Conservation (phyloP, 2,888 invertebrate genomes). For the Hirtodrosophila duncani region DNA sequence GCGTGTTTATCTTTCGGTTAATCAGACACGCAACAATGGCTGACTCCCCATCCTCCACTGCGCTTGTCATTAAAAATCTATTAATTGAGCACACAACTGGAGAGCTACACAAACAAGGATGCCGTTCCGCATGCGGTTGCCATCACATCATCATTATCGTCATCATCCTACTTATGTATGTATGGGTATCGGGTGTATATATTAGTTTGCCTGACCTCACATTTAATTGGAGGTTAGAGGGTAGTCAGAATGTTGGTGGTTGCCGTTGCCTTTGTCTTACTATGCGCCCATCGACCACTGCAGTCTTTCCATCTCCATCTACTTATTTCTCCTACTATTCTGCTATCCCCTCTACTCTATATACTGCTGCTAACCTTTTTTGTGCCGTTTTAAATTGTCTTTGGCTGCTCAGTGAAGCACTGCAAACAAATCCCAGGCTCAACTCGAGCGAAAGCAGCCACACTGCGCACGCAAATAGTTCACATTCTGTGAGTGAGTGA, state of each 20-base stretch:
- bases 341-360: neutral
- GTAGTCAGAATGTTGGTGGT: too few relatives aligned
- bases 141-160: neutral
- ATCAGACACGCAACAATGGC: slow-evolving; percentile 66
- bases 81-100: slow-evolving; percentile 68
- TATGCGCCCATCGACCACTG: slow-evolving; percentile 26
- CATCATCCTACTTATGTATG: neutral
- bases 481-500: neutral
- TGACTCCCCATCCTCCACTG: slow-evolving; percentile 10
- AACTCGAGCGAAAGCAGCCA: slow-evolving; percentile 57
- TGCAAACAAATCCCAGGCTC: slow-evolving; percentile 25
- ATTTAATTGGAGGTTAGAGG: slow-evolving; percentile 16
- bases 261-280: slow-evolving; percentile 51
- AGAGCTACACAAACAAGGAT: slow-evolving; percentile 47
- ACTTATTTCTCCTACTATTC: slow-evolving; percentile 15
- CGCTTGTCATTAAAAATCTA: slow-evolving; percentile 71
- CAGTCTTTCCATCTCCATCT: too few relatives aligned
- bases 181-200: neutral
- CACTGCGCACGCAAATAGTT: slow-evolving; percentile 66
- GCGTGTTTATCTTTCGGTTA: slow-evolving; percentile 74
- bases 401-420: slow-evolving; percentile 54
- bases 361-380: too few relatives aligned
- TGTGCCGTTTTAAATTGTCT: slow-evolving; percentile 5
- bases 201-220: slow-evolving; percentile 12
- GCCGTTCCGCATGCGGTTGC: slow-evolving; percentile 21